Conservation (phyloP, 2,888 invertebrate genomes). For the Caenorhabditis panamensis region DNA sequence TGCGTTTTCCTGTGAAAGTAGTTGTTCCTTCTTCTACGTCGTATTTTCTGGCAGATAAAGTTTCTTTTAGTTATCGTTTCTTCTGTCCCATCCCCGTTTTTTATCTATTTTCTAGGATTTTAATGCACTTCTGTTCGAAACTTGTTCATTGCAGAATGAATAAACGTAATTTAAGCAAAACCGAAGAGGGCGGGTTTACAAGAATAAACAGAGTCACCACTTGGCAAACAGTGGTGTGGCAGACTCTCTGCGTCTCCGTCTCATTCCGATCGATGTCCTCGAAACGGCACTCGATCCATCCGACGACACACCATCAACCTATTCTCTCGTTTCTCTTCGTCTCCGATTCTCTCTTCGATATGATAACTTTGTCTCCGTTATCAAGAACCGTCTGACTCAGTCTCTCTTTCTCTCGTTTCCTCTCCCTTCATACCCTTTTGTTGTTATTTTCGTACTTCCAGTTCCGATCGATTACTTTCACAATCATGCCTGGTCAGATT, state of each 20-base stretch:
- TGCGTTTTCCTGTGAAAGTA: constrained; percentile 59
- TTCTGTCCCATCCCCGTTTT: constrained; percentile 17
- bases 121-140: constrained; percentile 54
- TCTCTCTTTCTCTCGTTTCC: constrained; percentile 22
- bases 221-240: constrained; percentile 44
- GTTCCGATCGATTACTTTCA: background rate
- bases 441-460: constrained; percentile 24
- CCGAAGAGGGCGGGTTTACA: constrained; percentile 10
- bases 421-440: constrained; percentile 12
- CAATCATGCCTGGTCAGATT: constrained; percentile 27
- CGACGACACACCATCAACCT: constrained; percentile 18
- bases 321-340: constrained; percentile 30
- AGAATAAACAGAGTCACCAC: constrained; percentile 36
- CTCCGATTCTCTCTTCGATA: constrained; percentile 14
- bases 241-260: constrained; percentile 51
- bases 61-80: constrained; percentile 37
- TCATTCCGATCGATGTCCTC: constrained; percentile 44
- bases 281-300: constrained; percentile 51
- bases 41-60: constrained; percentile 59
- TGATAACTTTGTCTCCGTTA: constrained; percentile 28
- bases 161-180: constrained; percentile 47
- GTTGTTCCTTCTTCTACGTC: constrained; percentile 57
- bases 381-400: constrained; percentile 36
- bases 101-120: constrained; percentile 44
- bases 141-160: constrained; percentile 55